Base-by-base conservation (phyloP, 2,113 vertebrate genomes). In the Helogale parvula region DNA sequence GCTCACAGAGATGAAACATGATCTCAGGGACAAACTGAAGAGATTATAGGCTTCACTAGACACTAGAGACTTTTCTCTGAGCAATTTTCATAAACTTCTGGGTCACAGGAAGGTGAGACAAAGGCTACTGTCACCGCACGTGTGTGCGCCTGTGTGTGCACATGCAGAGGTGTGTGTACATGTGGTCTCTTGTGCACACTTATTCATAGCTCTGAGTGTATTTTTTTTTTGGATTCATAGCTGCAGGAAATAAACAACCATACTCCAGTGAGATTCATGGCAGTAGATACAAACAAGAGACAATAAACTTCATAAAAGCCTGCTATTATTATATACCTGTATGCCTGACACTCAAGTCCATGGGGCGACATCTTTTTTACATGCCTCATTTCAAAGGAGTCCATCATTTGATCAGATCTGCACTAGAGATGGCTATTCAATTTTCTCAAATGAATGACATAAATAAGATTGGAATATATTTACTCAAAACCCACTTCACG, bases 21-120 rank as follows among this genome's bases (percentile, higher is more conserved):
- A 80, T 92, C 41, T 72, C 10, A 0, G 0, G 81, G 54, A 95
- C 33, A 98, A 66, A 74, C 85, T 81, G 17, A 71, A 60, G 92
- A 69, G 86, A 97, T 97, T 81, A 97, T 33, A 94, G 69, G 23
- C 77, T 94, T 96, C 65, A 65, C 38, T 95, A 86, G 66, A 82
- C 13, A 31, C 63, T 93, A 97, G 71, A 1, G 0, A 21, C 76
- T 93, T 54, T 89, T 93, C 63, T 94, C 93, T 93, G 77, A 92
- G 85, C 76, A 90, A 90, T 82, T 95, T 19, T 96, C 27, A 66
- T 92, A 86, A 98, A 0, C 3, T 96, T 85, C 38, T 96, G 27
- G 33, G 84, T 93, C 91, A 94, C 25, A 94, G 79, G 31, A 96
- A 92, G 85, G 65, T 81, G 94, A 69, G 27, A 82, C 41, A 79